These are phyloP conservation scores for Etia nguti DNA, from an alignment of 2,113 vertebrate genomes.

Conservation along the genomic window DNA sequence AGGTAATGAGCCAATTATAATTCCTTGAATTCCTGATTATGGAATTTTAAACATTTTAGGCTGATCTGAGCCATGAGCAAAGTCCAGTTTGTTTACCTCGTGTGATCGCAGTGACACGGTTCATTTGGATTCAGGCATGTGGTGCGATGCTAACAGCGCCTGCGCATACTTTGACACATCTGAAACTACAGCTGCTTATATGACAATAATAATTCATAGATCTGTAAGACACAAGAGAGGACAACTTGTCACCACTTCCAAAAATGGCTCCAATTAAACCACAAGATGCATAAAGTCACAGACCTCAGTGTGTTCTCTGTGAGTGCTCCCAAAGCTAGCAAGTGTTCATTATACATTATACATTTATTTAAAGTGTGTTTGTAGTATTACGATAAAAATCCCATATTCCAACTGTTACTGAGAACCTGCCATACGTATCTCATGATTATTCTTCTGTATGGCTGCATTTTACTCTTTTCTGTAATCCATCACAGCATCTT, in stretches of 20 bases:
- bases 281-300: neutral
- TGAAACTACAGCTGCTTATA: neutral
- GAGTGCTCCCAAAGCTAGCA: neutral
- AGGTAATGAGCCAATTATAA: neutral
- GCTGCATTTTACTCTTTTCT: neutral
- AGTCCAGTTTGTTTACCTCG: neutral
- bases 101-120: neutral
- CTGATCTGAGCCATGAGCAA: neutral
- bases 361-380: neutral
- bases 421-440: neutral
- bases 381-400: neutral
- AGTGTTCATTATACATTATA: too few species aligned
- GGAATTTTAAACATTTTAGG: neutral
- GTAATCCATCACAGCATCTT: neutral
- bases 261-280: neutral
- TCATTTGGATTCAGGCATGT: neutral
- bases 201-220: neutral
- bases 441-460: neutral
- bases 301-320: neutral
- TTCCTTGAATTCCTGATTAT: neutral
- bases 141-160: neutral
- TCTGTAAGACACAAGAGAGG: neutral
- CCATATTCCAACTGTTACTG: neutral
- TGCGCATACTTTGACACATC: neutral
- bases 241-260: neutral